A percentile compares a stretch with the other conserved stretches of the same genome.
Evolutionary conservation across 2,113 vertebrate species (phyloP).

Genomic region (Pyxicephalus adspersus): DNA sequence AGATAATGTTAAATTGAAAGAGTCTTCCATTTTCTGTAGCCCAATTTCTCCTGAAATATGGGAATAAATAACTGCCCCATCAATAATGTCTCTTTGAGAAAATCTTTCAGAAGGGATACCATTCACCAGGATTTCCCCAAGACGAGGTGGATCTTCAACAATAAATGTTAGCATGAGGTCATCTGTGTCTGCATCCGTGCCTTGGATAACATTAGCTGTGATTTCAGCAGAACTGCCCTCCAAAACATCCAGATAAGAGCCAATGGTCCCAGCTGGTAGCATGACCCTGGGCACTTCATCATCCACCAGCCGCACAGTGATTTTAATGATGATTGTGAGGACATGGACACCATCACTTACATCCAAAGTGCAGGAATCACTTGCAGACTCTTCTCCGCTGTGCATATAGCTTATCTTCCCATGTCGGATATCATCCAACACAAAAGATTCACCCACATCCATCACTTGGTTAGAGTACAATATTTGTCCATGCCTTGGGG

Average conservation of each 20-base stretch:
- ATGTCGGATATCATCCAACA: conserved; percentile 80
- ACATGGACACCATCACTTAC: conserved; percentile 89
- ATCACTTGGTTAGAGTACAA: conserved; percentile 75
- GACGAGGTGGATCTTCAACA: conserved; percentile 80
- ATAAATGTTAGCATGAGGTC: conserved; percentile 92
- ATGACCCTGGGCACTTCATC: conserved; percentile 76
- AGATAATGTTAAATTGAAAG: conserved; percentile 90
- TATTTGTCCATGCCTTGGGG: conserved; percentile 81
- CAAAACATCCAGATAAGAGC: conserved; percentile 87
- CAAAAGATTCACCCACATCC: conserved; percentile 78
- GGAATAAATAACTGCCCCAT: conserved; percentile 85
- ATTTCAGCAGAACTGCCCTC: conserved; percentile 91
- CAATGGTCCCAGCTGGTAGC: conserved; percentile 84
- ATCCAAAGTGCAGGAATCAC: conserved; percentile 84
- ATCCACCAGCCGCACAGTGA: conserved; percentile 80
- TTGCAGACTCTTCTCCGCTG: conserved; percentile 77
- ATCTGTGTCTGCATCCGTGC: conserved; percentile 80
- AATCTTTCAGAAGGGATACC: conserved; percentile 81
- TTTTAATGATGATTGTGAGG: conserved; percentile 85
- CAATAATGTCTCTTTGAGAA: conserved; percentile 89
- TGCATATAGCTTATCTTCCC: conserved; percentile 84
- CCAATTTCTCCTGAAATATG: conserved; percentile 92
- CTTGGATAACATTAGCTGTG: conserved; percentile 86
- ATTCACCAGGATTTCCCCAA: conserved; percentile 84
- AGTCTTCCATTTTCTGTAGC: conserved; percentile 79